Evolutionary conservation across 1,140 invertebrate species (phyloP), one percentile per base, ranked within the genome.

Genomic region (Vanessa atalanta): DNA sequence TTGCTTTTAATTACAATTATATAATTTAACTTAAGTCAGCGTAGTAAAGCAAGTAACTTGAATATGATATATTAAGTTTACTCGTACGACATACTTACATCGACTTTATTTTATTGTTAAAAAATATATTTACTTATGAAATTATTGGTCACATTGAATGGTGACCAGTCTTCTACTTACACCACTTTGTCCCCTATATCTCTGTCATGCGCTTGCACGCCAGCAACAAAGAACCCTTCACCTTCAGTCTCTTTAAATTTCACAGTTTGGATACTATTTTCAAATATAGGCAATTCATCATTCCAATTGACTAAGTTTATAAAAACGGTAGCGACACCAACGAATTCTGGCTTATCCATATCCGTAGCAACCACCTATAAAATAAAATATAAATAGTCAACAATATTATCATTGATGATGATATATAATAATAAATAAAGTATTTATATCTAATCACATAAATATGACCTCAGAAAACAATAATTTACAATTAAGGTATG

Each of bases 281-380:
- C 79, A 79, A 95, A 95, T 63, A 92, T 93, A 6, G 94, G 94
- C 64, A 85, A 63, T 78, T 95, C 94, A 75, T 95, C 94, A 79
- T 95, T 95, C 91, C 93, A 93, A 82, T 95, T 94, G 47, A 86
- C 87, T 57, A 95, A 84, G 47, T 93, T 82, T 15, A 95, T 93
- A 64, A 80, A 79, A 8, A 95, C 83, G 1, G 74, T 85, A 3
- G 93, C 88, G 43, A 65, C 81, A 15, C 93, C 91, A 2, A 83
- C 76, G 37, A 90, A 88, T 14, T 77, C 72, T 4, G 81, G 57
- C 47, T 91, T 81, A 50, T 87, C 78, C 23, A 83, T 74, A 73
- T 94, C 94, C 5, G 78, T 90, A 53, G 94, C 93, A 72, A 88
- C 72, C 6, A 94, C 90, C 94, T 94, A 71, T 37, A 77, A 76